phyloP scores from a whole-genome alignment of 2,113 vertebrate species.

The Gopherus flavomarginatus region DNA sequence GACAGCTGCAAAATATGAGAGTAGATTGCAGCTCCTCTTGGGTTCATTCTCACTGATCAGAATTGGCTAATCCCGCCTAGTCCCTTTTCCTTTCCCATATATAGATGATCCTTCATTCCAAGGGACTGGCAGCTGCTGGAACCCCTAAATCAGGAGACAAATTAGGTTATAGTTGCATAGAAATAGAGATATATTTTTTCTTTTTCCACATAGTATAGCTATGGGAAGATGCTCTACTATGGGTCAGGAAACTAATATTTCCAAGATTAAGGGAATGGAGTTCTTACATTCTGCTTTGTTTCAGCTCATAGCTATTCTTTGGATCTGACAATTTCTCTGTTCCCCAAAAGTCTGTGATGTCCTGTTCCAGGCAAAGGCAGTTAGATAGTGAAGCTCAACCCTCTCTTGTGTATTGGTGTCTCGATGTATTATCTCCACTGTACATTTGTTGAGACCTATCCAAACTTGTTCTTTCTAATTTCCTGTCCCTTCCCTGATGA shows the following conservation, averaged over 20 bases:
- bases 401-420: not conserved
- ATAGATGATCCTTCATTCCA: slow-evolving; percentile 6
- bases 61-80: not conserved
- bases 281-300: not conserved
- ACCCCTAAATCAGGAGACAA: not conserved
- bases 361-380: not conserved
- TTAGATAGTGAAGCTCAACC: not conserved
- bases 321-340: not conserved
- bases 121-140: not conserved
- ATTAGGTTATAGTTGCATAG: not conserved
- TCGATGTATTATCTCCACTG: fast-evolving
- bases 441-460: not conserved
- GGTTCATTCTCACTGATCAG: not conserved
- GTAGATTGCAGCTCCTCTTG: not conserved
- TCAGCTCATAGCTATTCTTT: not conserved
- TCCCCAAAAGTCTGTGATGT: not conserved
- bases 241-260: not conserved
- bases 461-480: not conserved
- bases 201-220: not conserved
- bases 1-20: not conserved
- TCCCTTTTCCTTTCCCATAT: slow-evolving; percentile 2
- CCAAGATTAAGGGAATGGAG: not conserved
- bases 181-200: not conserved
- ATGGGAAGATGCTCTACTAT: not conserved
- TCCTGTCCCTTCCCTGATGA: fast-evolving